phyloP scores from a whole-genome alignment of 2,113 vertebrate species.

The Sterrhoptilus dennistouni region DNA sequence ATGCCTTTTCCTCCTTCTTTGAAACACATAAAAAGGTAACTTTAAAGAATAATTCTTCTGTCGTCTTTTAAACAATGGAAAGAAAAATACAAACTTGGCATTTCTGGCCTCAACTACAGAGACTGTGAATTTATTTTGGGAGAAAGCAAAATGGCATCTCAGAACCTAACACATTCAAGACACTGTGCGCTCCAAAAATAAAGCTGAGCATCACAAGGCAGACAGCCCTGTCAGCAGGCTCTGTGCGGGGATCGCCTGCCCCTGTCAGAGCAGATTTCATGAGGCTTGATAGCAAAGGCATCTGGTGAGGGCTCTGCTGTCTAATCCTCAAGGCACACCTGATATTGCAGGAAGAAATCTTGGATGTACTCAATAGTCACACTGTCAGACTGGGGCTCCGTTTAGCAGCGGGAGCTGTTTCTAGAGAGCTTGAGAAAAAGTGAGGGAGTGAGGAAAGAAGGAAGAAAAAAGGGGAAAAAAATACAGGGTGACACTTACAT shows the following conservation, averaged over 20 bases:
- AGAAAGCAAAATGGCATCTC: slow-evolving; percentile 49
- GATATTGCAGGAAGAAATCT: neutral
- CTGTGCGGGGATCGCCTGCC: neutral
- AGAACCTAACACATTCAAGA: slow-evolving; percentile 11
- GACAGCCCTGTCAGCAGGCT: neutral
- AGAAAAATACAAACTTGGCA: neutral
- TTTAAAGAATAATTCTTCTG: neutral
- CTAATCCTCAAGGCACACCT: neutral
- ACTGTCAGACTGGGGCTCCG: neutral
- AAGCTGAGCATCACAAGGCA: slow-evolving; percentile 24
- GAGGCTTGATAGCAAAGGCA: neutral
- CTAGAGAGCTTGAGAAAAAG: neutral
- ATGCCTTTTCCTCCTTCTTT: neutral
- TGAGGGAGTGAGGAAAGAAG: neutral
- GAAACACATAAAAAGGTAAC: neutral
- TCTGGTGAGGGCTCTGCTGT: neutral
- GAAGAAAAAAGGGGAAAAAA: neutral
- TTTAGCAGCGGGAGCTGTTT: neutral
- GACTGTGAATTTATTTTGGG: slow-evolving; percentile 6
- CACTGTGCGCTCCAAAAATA: slow-evolving; percentile 2
- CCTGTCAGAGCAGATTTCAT: neutral
- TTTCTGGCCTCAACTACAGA: neutral
- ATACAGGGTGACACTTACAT: neutral
- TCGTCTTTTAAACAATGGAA: neutral
- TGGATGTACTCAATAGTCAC: neutral